Evolutionary conservation across 2,888 invertebrate genomes (phyloP).

Genomic region (Parasteatoda lunata): DNA sequence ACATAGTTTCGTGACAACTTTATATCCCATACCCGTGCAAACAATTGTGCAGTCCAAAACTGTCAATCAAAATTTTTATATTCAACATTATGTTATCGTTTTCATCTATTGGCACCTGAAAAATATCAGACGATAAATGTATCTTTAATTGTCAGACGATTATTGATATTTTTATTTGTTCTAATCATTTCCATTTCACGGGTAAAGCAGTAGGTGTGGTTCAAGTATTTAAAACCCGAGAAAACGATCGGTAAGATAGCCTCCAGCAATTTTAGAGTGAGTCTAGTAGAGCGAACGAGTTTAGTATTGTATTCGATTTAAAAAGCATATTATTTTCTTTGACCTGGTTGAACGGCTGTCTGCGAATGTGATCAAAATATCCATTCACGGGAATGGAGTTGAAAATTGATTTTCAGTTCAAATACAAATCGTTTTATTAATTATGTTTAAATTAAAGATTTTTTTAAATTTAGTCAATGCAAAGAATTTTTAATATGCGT

Average conservation of each 20-base stretch:
- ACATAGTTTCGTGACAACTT: neutral
- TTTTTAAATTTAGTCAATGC: neutral
- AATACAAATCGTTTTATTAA: conserved; percentile 17
- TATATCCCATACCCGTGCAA: neutral
- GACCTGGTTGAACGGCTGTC: conserved; percentile 23
- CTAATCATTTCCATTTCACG: neutral
- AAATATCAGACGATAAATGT: neutral
- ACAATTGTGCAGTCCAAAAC: neutral
- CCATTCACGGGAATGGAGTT: neutral
- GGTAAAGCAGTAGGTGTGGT: neutral
- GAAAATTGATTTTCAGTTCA: conserved; percentile 21
- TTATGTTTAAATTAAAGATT: neutral
- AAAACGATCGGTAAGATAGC: neutral
- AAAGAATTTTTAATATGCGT: no score
- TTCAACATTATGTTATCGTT: no score
- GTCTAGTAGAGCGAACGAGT: conserved; percentile 32
- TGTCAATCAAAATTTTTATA: neutral
- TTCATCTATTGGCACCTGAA: neutral
- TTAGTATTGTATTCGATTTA: conserved; percentile 18
- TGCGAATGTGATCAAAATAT: conserved; percentile 7
- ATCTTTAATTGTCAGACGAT: neutral
- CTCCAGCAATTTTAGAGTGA: conserved; percentile 1
- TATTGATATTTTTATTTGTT: neutral
- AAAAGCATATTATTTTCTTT: conserved; percentile 27
- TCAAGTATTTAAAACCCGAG: neutral